Evolutionary conservation across 2,888 invertebrate genomes (phyloP).

Genomic region (Agonopterix arenella): DNA sequence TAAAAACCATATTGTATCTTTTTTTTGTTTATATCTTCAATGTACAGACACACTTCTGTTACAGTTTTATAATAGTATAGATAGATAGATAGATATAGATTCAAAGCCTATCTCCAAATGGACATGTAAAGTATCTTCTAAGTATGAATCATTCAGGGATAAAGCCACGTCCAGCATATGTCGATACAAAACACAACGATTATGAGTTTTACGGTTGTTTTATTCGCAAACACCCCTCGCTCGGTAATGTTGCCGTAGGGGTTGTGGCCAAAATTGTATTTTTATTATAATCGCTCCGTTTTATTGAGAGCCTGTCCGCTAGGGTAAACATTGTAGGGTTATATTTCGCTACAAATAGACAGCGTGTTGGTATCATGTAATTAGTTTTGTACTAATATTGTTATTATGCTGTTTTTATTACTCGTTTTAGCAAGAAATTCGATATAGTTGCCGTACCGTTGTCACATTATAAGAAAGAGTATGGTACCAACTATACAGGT

Average conservation of each 20-base stretch:
- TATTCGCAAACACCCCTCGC: constrained; percentile 67
- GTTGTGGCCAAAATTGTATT: constrained; percentile 74
- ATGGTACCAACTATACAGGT: no score
- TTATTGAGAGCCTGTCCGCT: constrained; percentile 54
- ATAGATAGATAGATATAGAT: no score
- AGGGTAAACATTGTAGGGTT: constrained; percentile 62
- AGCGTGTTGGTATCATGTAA: constrained; percentile 38
- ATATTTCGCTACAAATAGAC: constrained; percentile 38
- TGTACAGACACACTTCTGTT: no score
- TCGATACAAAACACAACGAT: constrained; percentile 38
- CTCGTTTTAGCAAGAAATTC: background rate
- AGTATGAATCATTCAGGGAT: background rate
- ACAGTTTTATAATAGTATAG: no score
- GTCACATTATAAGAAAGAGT: no score
- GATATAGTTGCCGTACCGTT: background rate
- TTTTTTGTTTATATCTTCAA: no score
- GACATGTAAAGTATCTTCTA: background rate
- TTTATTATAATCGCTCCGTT: constrained; percentile 71
- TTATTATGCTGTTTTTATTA: constrained; percentile 7
- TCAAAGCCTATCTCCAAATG: background rate
- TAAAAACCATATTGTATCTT: no score
- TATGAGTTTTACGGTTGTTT: constrained; percentile 52
- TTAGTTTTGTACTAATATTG: constrained; percentile 39
- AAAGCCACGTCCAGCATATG: constrained; percentile 26
- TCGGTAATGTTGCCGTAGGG: constrained; percentile 41